These are phyloP conservation scores for Linnaemya tessellans DNA, from an alignment of 2,888 invertebrate species.

Conservation along the genomic window DNA sequence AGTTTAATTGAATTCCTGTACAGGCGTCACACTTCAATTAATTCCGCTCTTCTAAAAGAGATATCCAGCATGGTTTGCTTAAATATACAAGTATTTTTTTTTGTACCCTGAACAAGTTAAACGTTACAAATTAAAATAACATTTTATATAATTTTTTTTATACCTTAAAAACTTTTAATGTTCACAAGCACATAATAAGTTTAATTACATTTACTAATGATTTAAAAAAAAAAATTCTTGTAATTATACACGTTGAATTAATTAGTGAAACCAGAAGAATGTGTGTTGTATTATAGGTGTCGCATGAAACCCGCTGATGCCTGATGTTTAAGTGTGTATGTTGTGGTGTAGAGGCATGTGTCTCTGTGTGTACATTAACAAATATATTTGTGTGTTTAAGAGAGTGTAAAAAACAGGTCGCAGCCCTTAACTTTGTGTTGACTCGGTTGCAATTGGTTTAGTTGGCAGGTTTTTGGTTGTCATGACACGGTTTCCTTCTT, in stretches of 20 bases:
- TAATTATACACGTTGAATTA: conserved; percentile 49
- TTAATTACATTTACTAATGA: conserved; percentile 53
- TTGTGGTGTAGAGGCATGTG: not conserved
- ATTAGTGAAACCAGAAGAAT: conserved; percentile 12
- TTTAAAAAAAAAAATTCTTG: conserved; percentile 12
- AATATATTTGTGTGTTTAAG: conserved; percentile 40
- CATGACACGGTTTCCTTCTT: conserved; percentile 4
- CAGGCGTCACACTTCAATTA: no score
- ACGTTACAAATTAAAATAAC: no score
- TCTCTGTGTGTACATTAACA: not conserved
- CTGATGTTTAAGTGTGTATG: conserved; percentile 1
- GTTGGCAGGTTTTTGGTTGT: conserved; percentile 45
- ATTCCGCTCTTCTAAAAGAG: no score
- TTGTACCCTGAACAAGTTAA: no score
- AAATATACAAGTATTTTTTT: no score
- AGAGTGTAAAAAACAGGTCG: conserved; percentile 67
- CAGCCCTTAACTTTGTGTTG: conserved; percentile 57
- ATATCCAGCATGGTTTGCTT: no score
- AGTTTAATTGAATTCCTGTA: no score
- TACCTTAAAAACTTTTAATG: not conserved
- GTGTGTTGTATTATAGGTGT: no score
- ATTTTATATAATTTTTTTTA: not conserved
- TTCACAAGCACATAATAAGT: conserved; percentile 2
- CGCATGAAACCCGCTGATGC: not conserved
- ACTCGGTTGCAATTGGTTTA: conserved; percentile 24